A percentile compares a stretch with the other conserved stretches of the same genome.
Evolutionary conservation across 2,888 invertebrate genomes (phyloP).

Genomic region (Phalera bucephala): DNA sequence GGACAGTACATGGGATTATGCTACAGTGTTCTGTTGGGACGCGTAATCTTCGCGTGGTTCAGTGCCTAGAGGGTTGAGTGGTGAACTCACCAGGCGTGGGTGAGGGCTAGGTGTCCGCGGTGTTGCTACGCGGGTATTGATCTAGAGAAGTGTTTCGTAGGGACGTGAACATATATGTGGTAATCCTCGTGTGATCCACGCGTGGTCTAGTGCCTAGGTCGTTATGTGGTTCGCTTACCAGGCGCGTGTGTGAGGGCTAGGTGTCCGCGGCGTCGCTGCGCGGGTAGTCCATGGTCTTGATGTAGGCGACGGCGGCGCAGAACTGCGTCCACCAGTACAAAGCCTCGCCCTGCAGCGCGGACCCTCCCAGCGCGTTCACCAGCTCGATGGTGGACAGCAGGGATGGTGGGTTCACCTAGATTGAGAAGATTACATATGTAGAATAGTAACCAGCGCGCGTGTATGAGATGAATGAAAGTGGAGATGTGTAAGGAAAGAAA

Average conservation of each 20-base stretch:
- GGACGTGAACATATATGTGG: no score
- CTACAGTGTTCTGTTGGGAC: no score
- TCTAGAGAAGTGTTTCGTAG: no score
- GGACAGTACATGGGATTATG: no score
- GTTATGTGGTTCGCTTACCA: slow-evolving; percentile 37
- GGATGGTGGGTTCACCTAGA: slow-evolving; percentile 95
- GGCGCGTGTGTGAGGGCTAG: slow-evolving; percentile 59
- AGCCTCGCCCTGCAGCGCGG: slow-evolving; percentile 93
- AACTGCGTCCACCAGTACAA: slow-evolving; percentile 99
- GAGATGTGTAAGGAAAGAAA: no score
- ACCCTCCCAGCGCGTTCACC: slow-evolving; percentile 95
- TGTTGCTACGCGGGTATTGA: slow-evolving; percentile 75
- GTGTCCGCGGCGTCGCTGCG: slow-evolving; percentile 41
- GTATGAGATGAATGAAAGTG: no score
- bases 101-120: slow-evolving; percentile 57
- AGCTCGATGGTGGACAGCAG: slow-evolving; percentile 97
- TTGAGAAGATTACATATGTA: no score
- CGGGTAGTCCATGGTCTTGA: slow-evolving; percentile 97
- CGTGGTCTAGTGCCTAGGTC: no score
- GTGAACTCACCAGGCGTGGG: slow-evolving; percentile 42
- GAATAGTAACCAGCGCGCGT: no score
- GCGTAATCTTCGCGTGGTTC: no score
- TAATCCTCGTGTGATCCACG: no score
- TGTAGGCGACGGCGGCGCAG: slow-evolving; percentile 97
- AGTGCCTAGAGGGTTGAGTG: no score